phyloP scores from a whole-genome alignment of 2,888 invertebrate species.

The Asteroscopus sphinx region DNA sequence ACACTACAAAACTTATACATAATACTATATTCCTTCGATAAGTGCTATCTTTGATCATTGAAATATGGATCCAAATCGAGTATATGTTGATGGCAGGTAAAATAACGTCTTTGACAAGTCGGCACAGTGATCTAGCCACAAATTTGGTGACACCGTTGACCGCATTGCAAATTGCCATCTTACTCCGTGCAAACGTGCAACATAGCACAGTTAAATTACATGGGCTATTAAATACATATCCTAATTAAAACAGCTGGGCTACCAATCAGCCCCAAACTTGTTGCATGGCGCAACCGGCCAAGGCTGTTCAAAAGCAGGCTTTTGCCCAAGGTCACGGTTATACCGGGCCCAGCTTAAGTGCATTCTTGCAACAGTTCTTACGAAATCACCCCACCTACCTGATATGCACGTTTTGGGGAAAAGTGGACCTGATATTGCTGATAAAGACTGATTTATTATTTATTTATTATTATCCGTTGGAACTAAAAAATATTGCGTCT shows the following conservation, averaged over 20 bases:
- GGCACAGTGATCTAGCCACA: too few relatives aligned
- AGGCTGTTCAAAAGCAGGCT: constrained; percentile 52
- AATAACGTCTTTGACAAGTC: too few relatives aligned
- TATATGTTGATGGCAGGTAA: too few relatives aligned
- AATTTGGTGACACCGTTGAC: too few relatives aligned
- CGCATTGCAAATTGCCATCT: too few relatives aligned
- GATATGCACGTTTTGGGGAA: constrained; percentile 25
- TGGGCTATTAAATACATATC: constrained; percentile 30
- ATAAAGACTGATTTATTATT: background rate
- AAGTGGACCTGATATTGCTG: constrained; percentile 3
- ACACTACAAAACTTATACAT: too few relatives aligned
- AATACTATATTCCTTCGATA: too few relatives aligned
- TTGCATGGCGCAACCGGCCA: constrained; percentile 56
- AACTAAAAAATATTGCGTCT: too few relatives aligned
- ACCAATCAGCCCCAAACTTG: constrained; percentile 51
- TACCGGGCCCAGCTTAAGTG: constrained; percentile 33
- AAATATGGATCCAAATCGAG: too few relatives aligned
- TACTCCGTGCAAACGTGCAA: too few relatives aligned
- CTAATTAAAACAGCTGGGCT: constrained; percentile 49
- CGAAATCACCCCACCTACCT: constrained; percentile 44
- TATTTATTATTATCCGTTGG: too few relatives aligned
- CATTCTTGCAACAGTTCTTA: constrained; percentile 57
- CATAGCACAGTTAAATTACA: constrained; percentile 20
- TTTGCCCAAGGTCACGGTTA: constrained; percentile 60
- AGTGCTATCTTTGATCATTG: too few relatives aligned